phyloP scores from a whole-genome alignment of 2,113 vertebrate genomes.

The Pteronura brasiliensis region DNA sequence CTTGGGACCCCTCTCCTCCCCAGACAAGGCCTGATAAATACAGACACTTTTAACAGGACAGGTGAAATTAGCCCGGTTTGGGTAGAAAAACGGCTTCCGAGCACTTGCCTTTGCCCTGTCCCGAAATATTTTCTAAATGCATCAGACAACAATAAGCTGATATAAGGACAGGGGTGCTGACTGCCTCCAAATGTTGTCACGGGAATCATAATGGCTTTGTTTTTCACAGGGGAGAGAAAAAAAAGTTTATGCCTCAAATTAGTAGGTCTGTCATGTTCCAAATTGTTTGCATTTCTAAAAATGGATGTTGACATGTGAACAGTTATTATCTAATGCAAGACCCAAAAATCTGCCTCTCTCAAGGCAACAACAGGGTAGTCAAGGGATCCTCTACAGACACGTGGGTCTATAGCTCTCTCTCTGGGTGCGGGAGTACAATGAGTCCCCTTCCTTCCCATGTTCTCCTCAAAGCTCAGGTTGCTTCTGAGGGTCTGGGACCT shows the following conservation, averaged over 20 bases:
- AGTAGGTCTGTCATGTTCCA: slow-evolving; percentile 57
- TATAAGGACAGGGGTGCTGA: neutral
- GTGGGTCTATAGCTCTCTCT: neutral
- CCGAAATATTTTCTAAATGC: slow-evolving; percentile 12
- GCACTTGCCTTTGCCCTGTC: neutral
- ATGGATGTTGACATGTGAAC: slow-evolving; percentile 49
- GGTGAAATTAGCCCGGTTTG: neutral
- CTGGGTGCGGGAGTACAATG: neutral
- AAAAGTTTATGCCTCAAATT: slow-evolving; percentile 61
- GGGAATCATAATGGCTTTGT: slow-evolving; percentile 48
- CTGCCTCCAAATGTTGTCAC: neutral
- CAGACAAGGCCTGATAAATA: neutral
- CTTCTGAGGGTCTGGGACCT: neutral
- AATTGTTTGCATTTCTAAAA: slow-evolving; percentile 62
- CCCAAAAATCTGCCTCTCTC: slow-evolving; percentile 58
- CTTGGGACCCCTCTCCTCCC: neutral
- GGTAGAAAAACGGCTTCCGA: neutral
- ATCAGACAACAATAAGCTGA: neutral
- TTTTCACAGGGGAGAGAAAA: slow-evolving; percentile 41
- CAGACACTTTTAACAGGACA: neutral
- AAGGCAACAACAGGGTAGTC: neutral
- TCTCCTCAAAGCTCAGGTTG: neutral
- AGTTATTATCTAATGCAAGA: slow-evolving; percentile 35
- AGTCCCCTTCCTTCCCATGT: fast-evolving
- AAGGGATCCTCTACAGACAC: neutral